phyloP scores from a whole-genome alignment of 2,113 vertebrate species.

The Crocuta crocuta region DNA sequence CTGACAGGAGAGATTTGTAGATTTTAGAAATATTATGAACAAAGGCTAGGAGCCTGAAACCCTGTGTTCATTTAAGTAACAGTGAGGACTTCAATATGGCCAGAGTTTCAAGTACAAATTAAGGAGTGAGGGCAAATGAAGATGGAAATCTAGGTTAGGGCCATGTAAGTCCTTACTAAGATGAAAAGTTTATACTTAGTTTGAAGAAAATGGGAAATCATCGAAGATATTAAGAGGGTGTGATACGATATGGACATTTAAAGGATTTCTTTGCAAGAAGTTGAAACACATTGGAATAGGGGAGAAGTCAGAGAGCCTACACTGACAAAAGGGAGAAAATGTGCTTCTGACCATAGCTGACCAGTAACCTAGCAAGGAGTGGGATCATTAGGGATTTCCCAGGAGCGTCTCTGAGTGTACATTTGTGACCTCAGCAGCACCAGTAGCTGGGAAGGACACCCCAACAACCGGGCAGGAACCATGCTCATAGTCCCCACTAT shows the following conservation, averaged over 20 bases:
- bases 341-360: not conserved
- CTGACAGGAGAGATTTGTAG: not conserved
- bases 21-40: not conserved
- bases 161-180: not conserved
- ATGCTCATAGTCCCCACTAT: not conserved
- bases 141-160: not conserved
- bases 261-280: slow-evolving; percentile 8
- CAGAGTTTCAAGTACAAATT: not conserved
- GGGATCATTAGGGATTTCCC: not conserved
- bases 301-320: not conserved
- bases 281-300: not conserved
- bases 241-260: not conserved
- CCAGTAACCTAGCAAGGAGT: not conserved
- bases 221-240: not conserved
- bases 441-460: not conserved
- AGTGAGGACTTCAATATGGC: not conserved
- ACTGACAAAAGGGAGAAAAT: not conserved
- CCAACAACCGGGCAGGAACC: not conserved
- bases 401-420: not conserved
- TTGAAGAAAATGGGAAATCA: not conserved
- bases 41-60: not conserved
- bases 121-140: not conserved
- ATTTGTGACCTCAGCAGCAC: not conserved
- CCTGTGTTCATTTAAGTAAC: not conserved
- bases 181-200: not conserved